A percentile compares a stretch with the other conserved stretches of the same genome.
Conservation (phyloP, 2,797 vertebrate species). For the Pangasius mekongensis region DNA sequence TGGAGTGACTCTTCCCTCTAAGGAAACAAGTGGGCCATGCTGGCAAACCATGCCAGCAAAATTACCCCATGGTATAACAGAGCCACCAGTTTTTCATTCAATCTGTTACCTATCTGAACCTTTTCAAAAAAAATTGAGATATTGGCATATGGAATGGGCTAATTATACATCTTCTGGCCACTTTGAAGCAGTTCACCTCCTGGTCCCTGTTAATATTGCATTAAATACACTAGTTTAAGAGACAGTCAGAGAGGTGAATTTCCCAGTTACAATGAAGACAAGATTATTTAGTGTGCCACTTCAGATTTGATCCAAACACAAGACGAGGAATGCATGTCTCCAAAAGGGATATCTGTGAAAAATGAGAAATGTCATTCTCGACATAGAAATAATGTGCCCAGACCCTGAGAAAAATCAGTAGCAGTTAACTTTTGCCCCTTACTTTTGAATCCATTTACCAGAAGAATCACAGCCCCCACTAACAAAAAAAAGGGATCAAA, state of each 20-base stretch:
- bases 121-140: background rate
- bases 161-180: background rate
- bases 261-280: conserved; percentile 13
- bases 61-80: background rate
- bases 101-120: background rate
- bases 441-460: conserved; percentile 49
- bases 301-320: conserved; percentile 33
- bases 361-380: conserved; percentile 52
- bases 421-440: conserved; percentile 53
- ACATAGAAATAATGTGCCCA: conserved; percentile 47
- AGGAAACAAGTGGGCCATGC: background rate
- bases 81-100: background rate
- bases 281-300: conserved; percentile 37
- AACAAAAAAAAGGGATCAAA: conserved; percentile 48
- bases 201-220: background rate
- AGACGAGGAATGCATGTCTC: background rate
- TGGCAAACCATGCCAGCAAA: background rate
- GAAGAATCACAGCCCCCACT: conserved; percentile 35
- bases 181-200: background rate
- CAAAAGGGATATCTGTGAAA: conserved; percentile 28
- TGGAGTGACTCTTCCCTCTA: background rate
- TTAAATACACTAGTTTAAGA: background rate
- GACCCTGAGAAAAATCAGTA: conserved; percentile 37
- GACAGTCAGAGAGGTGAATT: conserved; percentile 35
- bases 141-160: background rate